Base-by-base conservation (phyloP, 2,888 invertebrate genomes). In the Drosophila meridionalis region DNA sequence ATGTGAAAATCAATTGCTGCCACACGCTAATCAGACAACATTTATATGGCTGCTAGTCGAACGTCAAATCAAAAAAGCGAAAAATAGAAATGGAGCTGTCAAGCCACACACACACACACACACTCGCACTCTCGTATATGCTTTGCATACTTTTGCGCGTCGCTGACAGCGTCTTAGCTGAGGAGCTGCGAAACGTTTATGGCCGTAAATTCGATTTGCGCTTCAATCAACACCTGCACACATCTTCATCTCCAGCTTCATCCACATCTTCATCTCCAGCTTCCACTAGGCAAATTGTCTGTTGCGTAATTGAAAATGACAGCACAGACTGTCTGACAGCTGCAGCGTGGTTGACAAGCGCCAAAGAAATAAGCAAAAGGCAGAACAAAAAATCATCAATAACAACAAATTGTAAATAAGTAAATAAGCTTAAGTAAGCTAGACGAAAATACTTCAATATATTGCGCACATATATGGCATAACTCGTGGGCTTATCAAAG, bases 141-240 rank as follows among this genome's bases (percentile, higher is more conserved):
- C 74, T 69, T 82, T 66, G 82, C 73, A 82, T 77, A 81, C 80
- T 76, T 82, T 63, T 63, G 65, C 42, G 68, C 69, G 69, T 32
- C 69, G 70, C 34, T 64, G 69, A 61, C 59, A 64, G 62, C 62
- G 45, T 9, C 43, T 52, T 52, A 3, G 50, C 30, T 28, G 62
- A 34, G 65, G 47, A 70, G 65, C 65, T 61, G 47, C 3, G 40
- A 78, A 47, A 47, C 72, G 67, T 79, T 76, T 79, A 79, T 63
- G 73, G 55, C 58, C 70, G 66, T 73, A 80, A 80, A 80, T 78
- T 80, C 70, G 78, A 81, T 80, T 81, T 82, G 80, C 80, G 82
- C 82, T 78, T 78, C 82, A 82, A 82, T 82, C 82, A 82, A 82
- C 82, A 77, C 72, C 76, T 72, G 69, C 74, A 71, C 70, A 74